Evolutionary conservation across 1,140 invertebrate genomes (phyloP), one percentile per base, ranked within the genome.

Genomic region (Brachionus manjavacas): DNA sequence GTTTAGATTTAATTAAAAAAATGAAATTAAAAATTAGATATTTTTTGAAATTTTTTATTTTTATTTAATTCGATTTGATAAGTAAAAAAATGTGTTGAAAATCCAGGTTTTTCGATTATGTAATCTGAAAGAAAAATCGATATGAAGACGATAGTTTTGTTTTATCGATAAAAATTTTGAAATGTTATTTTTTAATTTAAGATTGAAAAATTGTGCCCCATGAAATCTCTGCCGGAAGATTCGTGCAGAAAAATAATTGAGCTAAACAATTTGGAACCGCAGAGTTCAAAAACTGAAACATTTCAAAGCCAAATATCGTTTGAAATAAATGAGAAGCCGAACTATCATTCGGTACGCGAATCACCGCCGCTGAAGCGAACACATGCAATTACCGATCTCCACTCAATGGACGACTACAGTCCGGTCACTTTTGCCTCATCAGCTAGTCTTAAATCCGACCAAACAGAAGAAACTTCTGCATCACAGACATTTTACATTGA

Each of bases 401-500:
- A 68, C 31, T 46, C 60, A 16, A 46, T 83, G 16, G 81, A 83
- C 23, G 81, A 83, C 31, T 52, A 43, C 46, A 83, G 81, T 72
- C 81, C 81, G 20, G 81, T 83, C 9, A 83, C 81, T 16, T 83
- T 68, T 20, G 68, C 68, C 16, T 43, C 81, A 25, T 68, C 43
- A 1, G 16, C 35, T 16, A 68, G 64, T 41, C 35, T 43, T 12
- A 39, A 80, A 64, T 60, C 49, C 6, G 81, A 83, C 12, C 28
- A 68, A 23, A 35, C 12, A 12, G 35, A 68, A 16, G 25, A 80
- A 12, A 80, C 1, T 12, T 60, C 28, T 60, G 11, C 43, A 52
- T 31, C 43, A 6, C 43, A 60, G 60, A 8, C 72, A 78, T 86
- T 84, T 4, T 86, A 49, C 55, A 86, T 87, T 85, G 87, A 87